Percentiles rank a stretch among this genome's conserved stretches.
phyloP scores from a whole-genome alignment of 2,888 invertebrate genomes.

The Ichneumoninae sp. region DNA sequence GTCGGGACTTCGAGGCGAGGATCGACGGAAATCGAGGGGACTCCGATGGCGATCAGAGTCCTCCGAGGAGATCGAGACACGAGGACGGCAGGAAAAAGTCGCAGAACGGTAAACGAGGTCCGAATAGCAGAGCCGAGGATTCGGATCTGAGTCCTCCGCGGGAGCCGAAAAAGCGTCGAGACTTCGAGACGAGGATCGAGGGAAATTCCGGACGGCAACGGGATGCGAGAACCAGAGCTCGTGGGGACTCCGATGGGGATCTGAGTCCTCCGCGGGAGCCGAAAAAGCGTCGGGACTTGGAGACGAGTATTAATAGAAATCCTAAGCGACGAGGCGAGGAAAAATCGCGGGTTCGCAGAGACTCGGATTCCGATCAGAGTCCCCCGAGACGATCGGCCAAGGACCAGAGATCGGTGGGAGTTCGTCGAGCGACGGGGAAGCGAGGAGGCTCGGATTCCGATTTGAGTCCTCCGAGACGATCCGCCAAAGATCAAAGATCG shows the following conservation, averaged over 20 bases:
- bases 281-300: slow-evolving; percentile 57
- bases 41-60: slow-evolving; percentile 67
- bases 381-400: slow-evolving; percentile 72
- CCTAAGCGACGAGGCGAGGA: slow-evolving; percentile 70
- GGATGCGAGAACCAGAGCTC: slow-evolving; percentile 16
- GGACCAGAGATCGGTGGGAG: slow-evolving; percentile 39
- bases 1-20: slow-evolving; percentile 67
- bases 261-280: slow-evolving; percentile 78
- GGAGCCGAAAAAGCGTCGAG: slow-evolving; percentile 69
- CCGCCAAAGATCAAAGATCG: slow-evolving; percentile 49
- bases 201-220: slow-evolving; percentile 20
- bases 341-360: slow-evolving; percentile 63
- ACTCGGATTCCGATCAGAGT: slow-evolving; percentile 68
- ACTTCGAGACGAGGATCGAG: slow-evolving; percentile 65
- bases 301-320: slow-evolving; percentile 71
- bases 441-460: slow-evolving; percentile 65
- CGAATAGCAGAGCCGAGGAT: slow-evolving; percentile 52
- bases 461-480: slow-evolving; percentile 70
- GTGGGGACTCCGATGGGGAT: slow-evolving; percentile 69
- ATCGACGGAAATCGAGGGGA: slow-evolving; percentile 67
- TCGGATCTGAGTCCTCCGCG: slow-evolving; percentile 72
- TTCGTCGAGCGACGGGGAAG: slow-evolving; percentile 54
- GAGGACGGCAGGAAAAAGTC: slow-evolving; percentile 71
- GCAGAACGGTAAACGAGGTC: slow-evolving; percentile 68
- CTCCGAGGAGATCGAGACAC: slow-evolving; percentile 72